phyloP scores from a whole-genome alignment of 2,888 invertebrate species.

The Epistrophella euchroma region DNA sequence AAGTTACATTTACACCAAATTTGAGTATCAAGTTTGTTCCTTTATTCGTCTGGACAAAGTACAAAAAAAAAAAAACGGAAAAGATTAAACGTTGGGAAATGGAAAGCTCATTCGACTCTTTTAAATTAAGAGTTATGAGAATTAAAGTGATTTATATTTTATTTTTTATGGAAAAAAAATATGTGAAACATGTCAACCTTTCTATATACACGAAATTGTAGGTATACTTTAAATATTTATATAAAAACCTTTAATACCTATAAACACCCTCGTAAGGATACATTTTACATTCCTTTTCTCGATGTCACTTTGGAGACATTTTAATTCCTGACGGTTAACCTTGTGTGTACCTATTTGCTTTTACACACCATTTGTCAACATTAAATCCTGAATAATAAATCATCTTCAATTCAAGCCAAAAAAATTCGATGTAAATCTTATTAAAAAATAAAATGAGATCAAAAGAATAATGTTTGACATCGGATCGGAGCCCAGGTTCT shows the following conservation, averaged over 20 bases:
- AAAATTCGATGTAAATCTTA: constrained; percentile 60
- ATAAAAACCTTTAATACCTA: not conserved
- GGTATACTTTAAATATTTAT: not conserved
- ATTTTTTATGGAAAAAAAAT: too few species aligned
- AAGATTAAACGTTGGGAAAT: too few species aligned
- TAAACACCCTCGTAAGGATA: not conserved
- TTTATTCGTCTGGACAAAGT: too few species aligned
- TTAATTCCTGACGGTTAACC: constrained; percentile 27
- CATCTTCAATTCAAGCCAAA: constrained; percentile 60
- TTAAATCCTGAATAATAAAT: constrained; percentile 63
- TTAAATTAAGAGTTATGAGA: too few species aligned
- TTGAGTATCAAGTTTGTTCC: too few species aligned
- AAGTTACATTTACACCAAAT: too few species aligned
- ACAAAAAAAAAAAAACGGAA: too few species aligned
- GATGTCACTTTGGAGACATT: constrained; percentile 5
- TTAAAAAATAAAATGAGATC: constrained; percentile 35
- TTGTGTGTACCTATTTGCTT: constrained; percentile 33
- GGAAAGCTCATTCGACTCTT: too few species aligned
- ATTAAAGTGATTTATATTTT: too few species aligned
- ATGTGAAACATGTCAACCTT: not conserved
- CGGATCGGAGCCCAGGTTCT: not conserved
- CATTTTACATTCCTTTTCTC: not conserved
- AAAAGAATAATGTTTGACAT: constrained; percentile 27
- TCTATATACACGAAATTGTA: not conserved
- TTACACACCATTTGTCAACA: constrained; percentile 60